Percentiles rank a stretch among this genome's conserved stretches.
Conservation (phyloP, 2,888 invertebrate genomes). For the Ornithoptera alexandrae region DNA sequence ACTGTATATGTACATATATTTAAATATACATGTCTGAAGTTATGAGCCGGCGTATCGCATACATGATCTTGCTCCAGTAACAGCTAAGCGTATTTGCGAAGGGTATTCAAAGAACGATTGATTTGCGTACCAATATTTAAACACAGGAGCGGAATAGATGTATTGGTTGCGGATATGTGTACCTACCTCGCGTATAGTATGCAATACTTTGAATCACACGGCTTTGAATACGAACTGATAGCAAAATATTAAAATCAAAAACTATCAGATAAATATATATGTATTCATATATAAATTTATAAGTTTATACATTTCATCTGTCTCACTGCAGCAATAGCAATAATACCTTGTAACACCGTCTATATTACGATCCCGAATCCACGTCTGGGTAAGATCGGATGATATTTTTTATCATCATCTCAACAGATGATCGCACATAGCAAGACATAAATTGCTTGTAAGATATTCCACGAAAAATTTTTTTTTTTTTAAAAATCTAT, state of each 20-base stretch:
- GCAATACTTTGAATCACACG: neutral
- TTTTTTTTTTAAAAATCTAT: neutral
- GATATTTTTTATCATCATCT: too few species aligned
- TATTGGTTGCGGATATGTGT: constrained; percentile 16
- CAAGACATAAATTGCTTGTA: too few species aligned
- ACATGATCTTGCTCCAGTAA: constrained; percentile 26
- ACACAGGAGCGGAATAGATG: constrained; percentile 24
- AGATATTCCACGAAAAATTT: too few species aligned
- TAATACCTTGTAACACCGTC: too few species aligned
- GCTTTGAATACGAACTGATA: neutral
- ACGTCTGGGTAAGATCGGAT: too few species aligned
- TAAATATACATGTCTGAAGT: neutral
- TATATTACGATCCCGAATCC: too few species aligned
- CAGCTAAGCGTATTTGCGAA: constrained; percentile 25
- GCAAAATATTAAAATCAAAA: too few species aligned
- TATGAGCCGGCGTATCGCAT: constrained; percentile 13
- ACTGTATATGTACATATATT: neutral
- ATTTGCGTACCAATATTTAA: constrained; percentile 28
- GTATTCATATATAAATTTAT: too few species aligned
- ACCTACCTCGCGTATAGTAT: neutral
- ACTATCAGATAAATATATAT: too few species aligned
- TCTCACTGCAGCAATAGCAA: too few species aligned
- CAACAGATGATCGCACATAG: too few species aligned
- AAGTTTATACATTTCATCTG: too few species aligned
- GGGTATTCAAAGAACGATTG: constrained; percentile 26